Base-by-base conservation (phyloP, 2,888 invertebrate species). In the Ormia ochracea region DNA sequence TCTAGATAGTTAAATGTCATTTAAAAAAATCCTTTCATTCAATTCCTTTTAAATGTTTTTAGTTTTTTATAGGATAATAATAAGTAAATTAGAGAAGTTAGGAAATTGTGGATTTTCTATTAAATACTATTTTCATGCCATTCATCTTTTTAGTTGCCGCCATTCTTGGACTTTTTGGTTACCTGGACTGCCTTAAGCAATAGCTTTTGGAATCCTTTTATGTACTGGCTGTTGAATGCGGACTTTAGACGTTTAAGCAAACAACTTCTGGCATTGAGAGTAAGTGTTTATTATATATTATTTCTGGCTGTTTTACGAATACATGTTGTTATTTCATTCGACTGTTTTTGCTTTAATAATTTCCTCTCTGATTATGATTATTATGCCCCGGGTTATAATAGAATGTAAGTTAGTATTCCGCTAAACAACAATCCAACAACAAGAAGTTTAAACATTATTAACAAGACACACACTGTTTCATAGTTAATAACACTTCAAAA, bases 191-290 rank as follows among this genome's bases (percentile, higher is more conserved):
- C 96, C 3, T 90, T 96, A 69, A 96, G 96, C 88, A 95, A 96
- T 91, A 96, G 96, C 88, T 95, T 96, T 88, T 96, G 96, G 96
- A 96, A 96, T 89, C 96, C 96, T 1, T 96, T 96, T 87, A 92
- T 96, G 75, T 96, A 96, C 89, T 96, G 96, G 96, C 91, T 96
- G 52, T 91, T 96, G 83, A 96, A 96, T 90, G 94, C 95, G 87
- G 94, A 96, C 87, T 96, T 96, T 89, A 92, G 96, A 84, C 92
- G 95, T 83, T 94, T 96, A 84, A 94, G 95, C 87, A 92, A 93
- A 83, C 95, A 95, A 85, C 89, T 96, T 75, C 90, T 96, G 80
- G 93, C 94, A 85, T 94, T 93, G 83, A 94, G 93, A 90, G 96
- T 95, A 90, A 92, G 92, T 77, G 54, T 59, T 9, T 9, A 3